Percentiles rank a stretch among this genome's conserved stretches.
Conservation (phyloP, 2,888 invertebrate genomes). For the Drosophila affinis region DNA sequence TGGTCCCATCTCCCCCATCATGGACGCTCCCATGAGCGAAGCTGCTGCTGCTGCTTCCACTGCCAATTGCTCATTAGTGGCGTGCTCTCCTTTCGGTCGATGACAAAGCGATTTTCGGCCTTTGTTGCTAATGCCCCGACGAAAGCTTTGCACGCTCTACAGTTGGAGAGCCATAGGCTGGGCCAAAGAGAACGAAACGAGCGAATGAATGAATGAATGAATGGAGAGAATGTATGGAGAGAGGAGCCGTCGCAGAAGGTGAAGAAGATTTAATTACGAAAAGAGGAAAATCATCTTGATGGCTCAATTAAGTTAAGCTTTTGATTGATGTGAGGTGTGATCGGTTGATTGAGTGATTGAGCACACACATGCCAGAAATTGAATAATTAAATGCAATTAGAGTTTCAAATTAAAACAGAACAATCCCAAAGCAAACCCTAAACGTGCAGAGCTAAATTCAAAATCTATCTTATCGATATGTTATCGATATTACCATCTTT, state of each 20-base stretch:
- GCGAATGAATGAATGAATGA: conserved; percentile 3
- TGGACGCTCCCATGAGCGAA: not conserved
- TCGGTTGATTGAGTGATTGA: conserved; percentile 17
- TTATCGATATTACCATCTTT: no score
- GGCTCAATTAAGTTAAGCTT: not conserved
- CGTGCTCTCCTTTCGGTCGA: conserved; percentile 28
- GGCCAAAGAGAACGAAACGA: not conserved
- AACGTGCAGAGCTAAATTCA: not conserved
- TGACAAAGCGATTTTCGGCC: conserved; percentile 26
- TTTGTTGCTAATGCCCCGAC: conserved; percentile 37
- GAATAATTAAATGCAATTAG: conserved; percentile 30
- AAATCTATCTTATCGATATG: no score
- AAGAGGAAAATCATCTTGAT: not conserved
- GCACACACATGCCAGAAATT: not conserved
- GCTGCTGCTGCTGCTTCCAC: not conserved
- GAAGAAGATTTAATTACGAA: conserved; percentile 6
- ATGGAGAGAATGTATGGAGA: not conserved
- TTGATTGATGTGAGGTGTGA: conserved; percentile 14
- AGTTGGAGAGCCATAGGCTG: conserved; percentile 7
- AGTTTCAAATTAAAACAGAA: conserved; percentile 5
- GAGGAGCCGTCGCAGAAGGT: not conserved
- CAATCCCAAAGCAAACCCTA: not conserved
- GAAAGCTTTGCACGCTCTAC: conserved; percentile 50
- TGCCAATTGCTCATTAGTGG: conserved; percentile 37
- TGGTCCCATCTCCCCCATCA: not conserved